A percentile compares a stretch with the other conserved stretches of the same genome.
These are phyloP conservation scores for Eriocheir sinensis DNA, from an alignment of 1,140 invertebrate genomes.

Conservation along the genomic window DNA sequence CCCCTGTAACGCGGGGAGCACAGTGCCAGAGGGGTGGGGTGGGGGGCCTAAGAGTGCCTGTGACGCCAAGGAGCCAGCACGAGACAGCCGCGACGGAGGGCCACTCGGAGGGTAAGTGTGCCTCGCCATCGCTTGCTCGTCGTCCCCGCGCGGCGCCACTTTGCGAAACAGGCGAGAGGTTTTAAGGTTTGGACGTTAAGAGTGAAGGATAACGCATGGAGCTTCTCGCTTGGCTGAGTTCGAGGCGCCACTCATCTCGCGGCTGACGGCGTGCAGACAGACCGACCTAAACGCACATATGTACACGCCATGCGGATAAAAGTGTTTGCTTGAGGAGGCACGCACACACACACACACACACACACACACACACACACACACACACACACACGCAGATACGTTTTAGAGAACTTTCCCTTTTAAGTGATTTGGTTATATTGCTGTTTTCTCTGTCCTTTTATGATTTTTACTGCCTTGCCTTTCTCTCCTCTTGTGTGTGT, in stretches of 20 bases:
- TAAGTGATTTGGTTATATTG: background rate
- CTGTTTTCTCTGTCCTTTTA: background rate
- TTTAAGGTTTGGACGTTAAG: conserved; percentile 59
- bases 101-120: conserved; percentile 38
- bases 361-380: background rate
- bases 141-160: background rate
- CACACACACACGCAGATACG: background rate
- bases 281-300: background rate
- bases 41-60: background rate
- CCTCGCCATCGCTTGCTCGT: conserved; percentile 44
- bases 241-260: background rate
- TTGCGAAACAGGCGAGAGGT: conserved; percentile 47
- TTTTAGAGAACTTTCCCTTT: too few species aligned
- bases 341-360: background rate
- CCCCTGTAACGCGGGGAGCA: background rate
- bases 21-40: background rate
- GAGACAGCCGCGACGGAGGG: conserved; percentile 18
- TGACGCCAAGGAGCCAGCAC: background rate
- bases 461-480: background rate
- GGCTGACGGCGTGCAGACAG: background rate
- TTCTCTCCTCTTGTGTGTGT: background rate
- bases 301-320: too few species aligned
- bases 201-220: conserved; percentile 39
- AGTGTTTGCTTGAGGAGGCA: too few species aligned
- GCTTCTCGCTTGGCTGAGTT: conserved; percentile 16